Conservation (phyloP, 2,113 vertebrate species). For the Azemiops feae region DNA sequence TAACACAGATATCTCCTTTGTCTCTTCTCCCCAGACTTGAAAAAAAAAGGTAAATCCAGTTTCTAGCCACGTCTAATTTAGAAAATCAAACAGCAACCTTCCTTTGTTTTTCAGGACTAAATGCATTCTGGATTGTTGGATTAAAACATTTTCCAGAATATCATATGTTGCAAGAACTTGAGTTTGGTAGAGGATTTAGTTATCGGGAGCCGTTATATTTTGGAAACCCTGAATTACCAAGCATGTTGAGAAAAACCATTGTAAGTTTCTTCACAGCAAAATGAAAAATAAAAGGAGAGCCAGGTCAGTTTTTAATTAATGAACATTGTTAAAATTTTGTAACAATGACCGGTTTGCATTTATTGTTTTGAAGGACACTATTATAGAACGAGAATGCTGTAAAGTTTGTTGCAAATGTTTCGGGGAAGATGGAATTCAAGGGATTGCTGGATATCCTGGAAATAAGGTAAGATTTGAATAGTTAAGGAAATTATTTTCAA, state of each 20-base stretch:
- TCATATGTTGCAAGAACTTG: conserved; percentile 77
- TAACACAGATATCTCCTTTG: not conserved
- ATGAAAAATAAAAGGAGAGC: not conserved
- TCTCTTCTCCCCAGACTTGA: not conserved
- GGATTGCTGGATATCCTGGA: conserved; percentile 68
- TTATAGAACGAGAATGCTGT: conserved; percentile 82
- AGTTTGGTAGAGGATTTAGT: conserved; percentile 85
- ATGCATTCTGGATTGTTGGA: conserved; percentile 76
- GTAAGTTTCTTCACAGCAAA: conserved; percentile 69
- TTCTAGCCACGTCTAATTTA: not conserved
- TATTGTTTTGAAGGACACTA: conserved; percentile 67
- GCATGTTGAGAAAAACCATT: conserved; percentile 74
- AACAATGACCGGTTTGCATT: not conserved
- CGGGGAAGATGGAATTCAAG: conserved; percentile 75
- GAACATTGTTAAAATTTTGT: not conserved
- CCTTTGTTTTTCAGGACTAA: conserved; percentile 71
- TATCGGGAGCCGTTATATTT: conserved; percentile 76
- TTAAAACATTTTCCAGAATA: conserved; percentile 71
- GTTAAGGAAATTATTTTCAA: not conserved
- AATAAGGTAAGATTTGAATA: conserved; percentile 72
- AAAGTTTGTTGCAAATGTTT: conserved; percentile 76
- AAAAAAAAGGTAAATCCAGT: not conserved
- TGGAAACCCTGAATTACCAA: conserved; percentile 73
- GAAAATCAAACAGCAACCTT: not conserved
- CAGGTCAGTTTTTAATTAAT: not conserved